Evolutionary conservation across 2,797 vertebrate genomes (phyloP), one percentile per base, ranked within the genome.

Genomic region (Adrianichthys oophorus): DNA sequence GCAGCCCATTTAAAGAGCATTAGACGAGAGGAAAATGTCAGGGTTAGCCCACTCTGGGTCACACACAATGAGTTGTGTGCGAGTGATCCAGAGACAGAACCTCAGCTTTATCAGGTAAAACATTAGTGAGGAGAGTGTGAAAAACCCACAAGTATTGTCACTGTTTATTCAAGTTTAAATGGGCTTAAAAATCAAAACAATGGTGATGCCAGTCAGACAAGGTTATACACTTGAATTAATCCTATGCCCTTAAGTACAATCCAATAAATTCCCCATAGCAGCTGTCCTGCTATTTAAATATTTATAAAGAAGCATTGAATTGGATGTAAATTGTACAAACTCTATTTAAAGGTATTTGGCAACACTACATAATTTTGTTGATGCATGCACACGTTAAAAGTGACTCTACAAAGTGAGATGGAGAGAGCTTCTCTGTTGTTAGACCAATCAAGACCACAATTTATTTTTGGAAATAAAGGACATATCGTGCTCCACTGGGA

Each of bases 1-100:
- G 50, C 54, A 78, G 76, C 68, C 62, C 77, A 79, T 84, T 79
- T 82, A 72, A 63, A 83, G 79, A 72, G 66, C 72, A 83, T 82
- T 82, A 83, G 69, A 79, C 73, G 61, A 72, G 68, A 58, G 70
- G 65, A 40, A 75, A 64, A 73, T 76, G 77, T 68, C 73, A 74
- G 70, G 72, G 80, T 79, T 61, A 65, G 48, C 62, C 53, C 65
- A 61, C 53, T 55, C 46, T 44, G 56, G 74, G 69, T 78, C 64
- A 74, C 61, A 45, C 15, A 32, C 32, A 62, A 43, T 7, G 55
- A 41, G 21, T 4, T 64, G 49, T 41, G 44, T 51, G 21, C 51
- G 52, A 37, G 37, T 40, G 54, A 41, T 40, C 19, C 8, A 32
- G 24, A 15, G 48, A 42, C 41, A 19, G 41, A 40, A n/a, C 45